A percentile compares a stretch with the other conserved stretches of the same genome.
phyloP scores from a whole-genome alignment of 2,797 vertebrate genomes.

The Orestias chungarensis region DNA sequence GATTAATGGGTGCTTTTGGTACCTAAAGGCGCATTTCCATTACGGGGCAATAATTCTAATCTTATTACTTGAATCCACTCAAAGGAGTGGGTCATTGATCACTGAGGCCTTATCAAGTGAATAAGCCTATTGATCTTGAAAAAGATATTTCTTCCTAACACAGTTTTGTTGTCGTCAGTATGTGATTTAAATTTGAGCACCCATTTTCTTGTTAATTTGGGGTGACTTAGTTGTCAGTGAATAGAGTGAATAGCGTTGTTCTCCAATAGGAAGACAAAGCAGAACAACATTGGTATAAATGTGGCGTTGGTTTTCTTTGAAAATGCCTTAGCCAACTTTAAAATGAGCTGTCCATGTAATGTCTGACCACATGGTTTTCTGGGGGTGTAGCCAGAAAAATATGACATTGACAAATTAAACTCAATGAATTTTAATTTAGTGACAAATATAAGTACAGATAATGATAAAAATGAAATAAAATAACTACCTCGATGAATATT shows the following conservation, averaged over 20 bases:
- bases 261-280: slow-evolving; percentile 25
- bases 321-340: neutral
- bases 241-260: slow-evolving; percentile 42
- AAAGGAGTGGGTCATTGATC: slow-evolving; percentile 76
- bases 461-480: no score
- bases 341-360: neutral
- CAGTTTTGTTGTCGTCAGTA: slow-evolving; percentile 60
- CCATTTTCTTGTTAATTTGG: slow-evolving; percentile 37
- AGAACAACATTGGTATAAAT: slow-evolving; percentile 15
- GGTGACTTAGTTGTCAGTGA: slow-evolving; percentile 47
- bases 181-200: slow-evolving; percentile 65
- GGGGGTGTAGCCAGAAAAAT: neutral
- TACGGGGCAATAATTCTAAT: slow-evolving; percentile 80
- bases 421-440: no score
- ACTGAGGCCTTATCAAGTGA: slow-evolving; percentile 70
- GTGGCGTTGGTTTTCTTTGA: neutral
- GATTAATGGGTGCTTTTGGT: slow-evolving; percentile 76
- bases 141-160: slow-evolving; percentile 74
- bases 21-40: slow-evolving; percentile 73
- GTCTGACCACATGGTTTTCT: neutral
- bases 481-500: no score
- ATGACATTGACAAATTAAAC: no score
- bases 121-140: slow-evolving; percentile 73
- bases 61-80: slow-evolving; percentile 81
- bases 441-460: no score